A percentile compares a stretch with the other conserved stretches of the same genome.
phyloP scores from a whole-genome alignment of 2,888 invertebrate genomes.

The Nipponacmea schrenckii region DNA sequence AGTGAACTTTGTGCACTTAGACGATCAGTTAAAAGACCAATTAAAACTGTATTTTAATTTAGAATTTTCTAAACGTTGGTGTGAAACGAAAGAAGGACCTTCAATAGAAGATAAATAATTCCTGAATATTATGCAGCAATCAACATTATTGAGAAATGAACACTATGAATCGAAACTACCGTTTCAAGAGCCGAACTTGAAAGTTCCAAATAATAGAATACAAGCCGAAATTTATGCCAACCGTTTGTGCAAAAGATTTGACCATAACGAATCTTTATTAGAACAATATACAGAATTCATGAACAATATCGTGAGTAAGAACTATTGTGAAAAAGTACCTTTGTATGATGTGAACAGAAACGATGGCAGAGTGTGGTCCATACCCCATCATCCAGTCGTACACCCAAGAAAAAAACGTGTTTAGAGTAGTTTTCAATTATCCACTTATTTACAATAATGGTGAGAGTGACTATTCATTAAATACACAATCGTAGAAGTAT shows the following conservation, averaged over 20 bases:
- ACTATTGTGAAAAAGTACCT: slow-evolving; percentile 22
- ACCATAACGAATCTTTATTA: slow-evolving; percentile 9
- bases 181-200: slow-evolving; percentile 14
- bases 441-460: neutral
- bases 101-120: slow-evolving; percentile 74
- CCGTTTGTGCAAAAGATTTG: slow-evolving; percentile 10
- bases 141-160: neutral
- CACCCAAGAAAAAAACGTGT: neutral
- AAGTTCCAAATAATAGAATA: slow-evolving; percentile 6
- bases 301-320: slow-evolving; percentile 17
- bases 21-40: slow-evolving; percentile 87
- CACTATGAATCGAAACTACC: slow-evolving; percentile 24
- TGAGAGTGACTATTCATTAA: slow-evolving; percentile 18
- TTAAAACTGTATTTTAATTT: slow-evolving; percentile 72
- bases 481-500: slow-evolving; percentile 24
- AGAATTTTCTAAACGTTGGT: slow-evolving; percentile 41
- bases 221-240: slow-evolving; percentile 5
- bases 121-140: slow-evolving; percentile 12
- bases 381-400: slow-evolving; percentile 14
- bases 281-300: slow-evolving; percentile 19
- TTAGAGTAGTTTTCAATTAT: neutral
- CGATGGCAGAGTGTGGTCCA: slow-evolving; percentile 12
- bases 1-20: slow-evolving; percentile 8
- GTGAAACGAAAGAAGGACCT: slow-evolving; percentile 85
- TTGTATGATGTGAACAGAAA: neutral